Conservation (phyloP, 2,113 vertebrate species). For the Petrocephalus zakoni region DNA sequence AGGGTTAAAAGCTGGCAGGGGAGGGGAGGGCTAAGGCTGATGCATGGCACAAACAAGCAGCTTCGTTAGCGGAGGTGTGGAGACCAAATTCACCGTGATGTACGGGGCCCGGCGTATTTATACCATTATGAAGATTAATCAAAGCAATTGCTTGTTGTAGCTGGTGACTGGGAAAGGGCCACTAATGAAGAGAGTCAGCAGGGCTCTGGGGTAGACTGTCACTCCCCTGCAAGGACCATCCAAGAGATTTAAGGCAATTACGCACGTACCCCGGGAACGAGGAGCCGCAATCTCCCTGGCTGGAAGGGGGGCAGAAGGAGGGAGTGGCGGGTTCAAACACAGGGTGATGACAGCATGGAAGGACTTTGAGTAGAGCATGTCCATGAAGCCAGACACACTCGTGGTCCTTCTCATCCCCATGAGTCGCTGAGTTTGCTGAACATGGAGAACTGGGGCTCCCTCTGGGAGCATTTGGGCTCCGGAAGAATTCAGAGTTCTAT, state of each 20-base stretch:
- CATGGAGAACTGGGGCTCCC: neutral
- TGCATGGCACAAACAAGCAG: neutral
- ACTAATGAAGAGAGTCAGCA: constrained; percentile 3
- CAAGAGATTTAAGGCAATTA: neutral
- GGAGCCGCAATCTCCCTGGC: neutral
- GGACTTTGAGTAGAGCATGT: neutral
- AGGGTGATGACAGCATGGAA: neutral
- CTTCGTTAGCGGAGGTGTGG: constrained; percentile 8
- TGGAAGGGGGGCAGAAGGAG: neutral
- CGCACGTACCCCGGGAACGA: neutral
- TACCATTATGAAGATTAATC: constrained; percentile 14
- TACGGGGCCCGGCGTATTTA: neutral
- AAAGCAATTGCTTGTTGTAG: neutral
- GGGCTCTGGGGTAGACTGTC: neutral
- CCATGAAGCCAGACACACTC: neutral
- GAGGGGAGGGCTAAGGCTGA: neutral
- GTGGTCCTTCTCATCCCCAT: neutral
- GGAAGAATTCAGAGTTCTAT: neutral
- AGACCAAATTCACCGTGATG: neutral
- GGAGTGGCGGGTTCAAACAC: neutral
- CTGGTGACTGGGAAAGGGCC: neutral
- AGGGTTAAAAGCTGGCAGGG: neutral
- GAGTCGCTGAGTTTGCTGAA: neutral
- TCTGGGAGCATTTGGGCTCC: neutral
- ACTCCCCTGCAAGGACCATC: neutral